Evolutionary conservation across 2,888 invertebrate genomes (phyloP), one percentile per base, ranked within the genome.

Genomic region (Archips crataeganus): DNA sequence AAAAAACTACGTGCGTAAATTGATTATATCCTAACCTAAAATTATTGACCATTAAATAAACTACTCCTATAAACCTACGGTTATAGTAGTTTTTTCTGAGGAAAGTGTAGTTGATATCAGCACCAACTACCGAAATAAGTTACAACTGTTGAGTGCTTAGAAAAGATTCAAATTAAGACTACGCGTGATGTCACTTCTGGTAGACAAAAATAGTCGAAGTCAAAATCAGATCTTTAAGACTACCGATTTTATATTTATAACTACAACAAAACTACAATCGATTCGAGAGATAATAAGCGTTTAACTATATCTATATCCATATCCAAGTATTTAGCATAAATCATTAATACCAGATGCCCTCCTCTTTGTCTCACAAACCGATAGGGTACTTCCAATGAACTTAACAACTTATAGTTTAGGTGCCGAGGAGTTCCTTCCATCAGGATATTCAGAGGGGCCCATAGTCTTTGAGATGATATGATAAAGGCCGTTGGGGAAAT

Each of bases 331-430:
- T 47, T 61, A 49, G 23, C 49, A 39, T 61, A 51, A 68, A 69
- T 61, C 69, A 61, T 51, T 51, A 51, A 69, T 39, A 49, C 47
- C 51, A 9, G 63, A 32, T 13, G 23, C 4, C 59, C 47, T 34
- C 54, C 32, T 15, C n/a, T 54, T 70, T 57, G 57, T 36, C 36
- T 59, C 36, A 45, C 42, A 49, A 64, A 59, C 64, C 65, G 32
- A 66, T 71, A 71, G 60, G 42, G 49, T 49, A 60, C 65, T 65
- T 39, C 15, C 36, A 34, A 51, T 65, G 32, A 71, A 71, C 60
- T 71, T 60, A 66, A 59, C 65, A 71, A 66, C 65, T 66, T 61
- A 54, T 51, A 66, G 47, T 60, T 71, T 13, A n/a, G 54, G 34
- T 51, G 36, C 54, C 15, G 45, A 34, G 63, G 54, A 63, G 63